Conservation (phyloP, 2,113 vertebrate genomes). For the Pogonocichla stellata region DNA sequence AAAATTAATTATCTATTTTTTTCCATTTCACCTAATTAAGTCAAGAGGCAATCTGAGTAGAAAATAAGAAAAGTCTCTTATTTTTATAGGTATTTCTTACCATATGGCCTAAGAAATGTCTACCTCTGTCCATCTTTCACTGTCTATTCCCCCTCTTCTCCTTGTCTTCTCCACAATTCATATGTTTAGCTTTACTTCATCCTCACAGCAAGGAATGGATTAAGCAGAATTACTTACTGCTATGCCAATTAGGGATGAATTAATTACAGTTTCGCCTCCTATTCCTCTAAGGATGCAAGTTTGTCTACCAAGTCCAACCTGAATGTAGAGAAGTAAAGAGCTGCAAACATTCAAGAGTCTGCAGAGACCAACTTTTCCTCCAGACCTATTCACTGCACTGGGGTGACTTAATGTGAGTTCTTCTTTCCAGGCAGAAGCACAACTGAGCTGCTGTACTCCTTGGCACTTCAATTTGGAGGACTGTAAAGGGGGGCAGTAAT, state of each 20-base stretch:
- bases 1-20: not conserved
- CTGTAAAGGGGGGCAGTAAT: not conserved
- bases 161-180: not conserved
- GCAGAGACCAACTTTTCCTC: not conserved
- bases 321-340: not conserved
- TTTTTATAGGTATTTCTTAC: not conserved
- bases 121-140: not conserved
- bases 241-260: constrained; percentile 38
- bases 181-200: constrained; percentile 30
- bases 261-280: constrained; percentile 39
- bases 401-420: not conserved
- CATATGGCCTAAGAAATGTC: not conserved
- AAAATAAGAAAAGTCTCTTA: not conserved
- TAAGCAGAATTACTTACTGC: constrained; percentile 56
- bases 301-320: not conserved
- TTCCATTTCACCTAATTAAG: constrained; percentile 10
- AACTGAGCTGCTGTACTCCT: not conserved
- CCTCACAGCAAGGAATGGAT: constrained; percentile 54
- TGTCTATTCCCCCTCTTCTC: not conserved
- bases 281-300: not conserved
- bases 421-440: not conserved
- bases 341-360: not conserved
- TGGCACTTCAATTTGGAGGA: not conserved
- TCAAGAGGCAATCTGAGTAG: not conserved
- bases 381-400: not conserved